phyloP scores from a whole-genome alignment of 2,797 vertebrate species.

The Rallus crepitans region DNA sequence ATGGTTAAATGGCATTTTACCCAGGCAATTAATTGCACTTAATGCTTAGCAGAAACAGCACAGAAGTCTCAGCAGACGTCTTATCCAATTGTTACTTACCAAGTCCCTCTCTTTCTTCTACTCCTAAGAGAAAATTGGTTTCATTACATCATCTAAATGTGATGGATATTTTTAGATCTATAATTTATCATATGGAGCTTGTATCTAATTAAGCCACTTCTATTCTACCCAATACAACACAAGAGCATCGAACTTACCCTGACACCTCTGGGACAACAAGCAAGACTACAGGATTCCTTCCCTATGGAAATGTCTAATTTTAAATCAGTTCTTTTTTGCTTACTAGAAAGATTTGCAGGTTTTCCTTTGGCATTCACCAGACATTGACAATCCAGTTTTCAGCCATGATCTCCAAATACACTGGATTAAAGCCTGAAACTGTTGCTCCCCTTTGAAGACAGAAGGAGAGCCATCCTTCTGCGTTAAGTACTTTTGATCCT shows the following conservation, averaged over 20 bases:
- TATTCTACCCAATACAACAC: background rate
- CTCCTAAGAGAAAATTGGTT: conserved; percentile 3
- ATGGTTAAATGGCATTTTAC: background rate
- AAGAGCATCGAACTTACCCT: background rate
- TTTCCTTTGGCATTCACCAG: conserved; percentile 17
- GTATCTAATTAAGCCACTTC: background rate
- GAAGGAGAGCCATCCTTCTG: background rate
- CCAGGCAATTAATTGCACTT: background rate
- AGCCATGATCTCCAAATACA: background rate
- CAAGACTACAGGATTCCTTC: background rate
- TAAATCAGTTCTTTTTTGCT: background rate
- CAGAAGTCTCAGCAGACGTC: background rate
- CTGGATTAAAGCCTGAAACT: conserved; percentile 25
- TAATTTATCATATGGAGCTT: conserved; percentile 1
- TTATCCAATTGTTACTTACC: background rate
- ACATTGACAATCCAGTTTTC: conserved; percentile 2
- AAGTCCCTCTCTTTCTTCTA: conserved; percentile 8
- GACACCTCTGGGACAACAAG: background rate
- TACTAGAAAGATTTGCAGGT: background rate
- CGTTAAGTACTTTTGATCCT: background rate
- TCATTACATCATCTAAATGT: background rate
- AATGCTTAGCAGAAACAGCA: conserved; percentile 2
- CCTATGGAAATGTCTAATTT: background rate
- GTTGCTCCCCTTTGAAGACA: background rate
- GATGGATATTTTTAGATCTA: conserved; percentile 22